These are phyloP conservation scores for Psilopsiagon aurifrons DNA, from an alignment of 2,113 vertebrate genomes.

Conservation along the genomic window DNA sequence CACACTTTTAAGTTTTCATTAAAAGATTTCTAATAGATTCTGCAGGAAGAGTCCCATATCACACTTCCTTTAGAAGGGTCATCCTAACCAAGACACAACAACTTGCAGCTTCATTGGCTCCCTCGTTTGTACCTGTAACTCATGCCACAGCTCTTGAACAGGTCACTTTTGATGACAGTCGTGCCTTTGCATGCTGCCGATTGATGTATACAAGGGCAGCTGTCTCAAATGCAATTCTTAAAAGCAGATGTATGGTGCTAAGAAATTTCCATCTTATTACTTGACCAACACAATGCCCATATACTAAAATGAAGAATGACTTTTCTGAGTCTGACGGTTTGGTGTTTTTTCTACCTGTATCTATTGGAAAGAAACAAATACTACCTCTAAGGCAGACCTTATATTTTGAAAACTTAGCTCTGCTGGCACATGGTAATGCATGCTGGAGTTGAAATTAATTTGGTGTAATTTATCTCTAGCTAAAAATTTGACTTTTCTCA, in stretches of 20 bases:
- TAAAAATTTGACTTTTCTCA: not conserved
- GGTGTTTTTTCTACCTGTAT: not conserved
- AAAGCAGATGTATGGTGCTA: not conserved
- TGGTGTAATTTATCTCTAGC: not conserved
- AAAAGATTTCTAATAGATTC: not conserved
- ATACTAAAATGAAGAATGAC: not conserved
- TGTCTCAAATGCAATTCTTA: not conserved
- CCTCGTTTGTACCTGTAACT: not conserved
- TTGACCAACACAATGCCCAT: not conserved
- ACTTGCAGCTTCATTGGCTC: not conserved
- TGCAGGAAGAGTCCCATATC: not conserved
- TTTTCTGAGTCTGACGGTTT: not conserved
- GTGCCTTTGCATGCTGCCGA: not conserved
- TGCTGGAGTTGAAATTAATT: not conserved
- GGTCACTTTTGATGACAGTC: not conserved
- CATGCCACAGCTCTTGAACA: not conserved
- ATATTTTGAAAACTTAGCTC: not conserved
- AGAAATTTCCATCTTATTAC: not conserved
- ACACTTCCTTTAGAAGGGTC: not conserved
- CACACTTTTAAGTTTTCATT: not conserved
- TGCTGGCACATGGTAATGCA: not conserved
- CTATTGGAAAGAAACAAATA: not conserved
- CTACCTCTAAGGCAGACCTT: not conserved
- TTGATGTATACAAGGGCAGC: not conserved
- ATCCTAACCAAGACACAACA: not conserved